Evolutionary conservation across 2,113 vertebrate species (phyloP).

Genomic region (Oreochromis tanganicae): DNA sequence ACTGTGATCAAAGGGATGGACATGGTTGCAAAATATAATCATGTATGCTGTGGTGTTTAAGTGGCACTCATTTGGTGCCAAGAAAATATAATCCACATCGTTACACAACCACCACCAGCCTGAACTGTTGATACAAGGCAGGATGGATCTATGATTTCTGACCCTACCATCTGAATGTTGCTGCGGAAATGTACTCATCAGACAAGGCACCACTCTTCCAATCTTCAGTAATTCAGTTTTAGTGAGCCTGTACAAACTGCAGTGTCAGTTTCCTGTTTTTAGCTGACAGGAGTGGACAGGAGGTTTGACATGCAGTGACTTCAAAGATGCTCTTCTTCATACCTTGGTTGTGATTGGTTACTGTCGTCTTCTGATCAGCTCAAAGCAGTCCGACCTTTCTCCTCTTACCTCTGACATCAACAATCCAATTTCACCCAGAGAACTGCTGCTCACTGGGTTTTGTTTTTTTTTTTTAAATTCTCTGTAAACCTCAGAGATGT

Average conservation of each 20-base stretch:
- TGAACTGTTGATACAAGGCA: background rate
- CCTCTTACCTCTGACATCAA: background rate
- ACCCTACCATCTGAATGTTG: background rate
- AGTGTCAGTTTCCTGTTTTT: background rate
- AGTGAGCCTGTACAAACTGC: background rate
- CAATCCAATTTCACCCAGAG: no score
- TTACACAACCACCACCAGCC: background rate
- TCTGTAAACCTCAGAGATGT: no score
- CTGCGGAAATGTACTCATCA: background rate
- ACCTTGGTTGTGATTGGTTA: background rate
- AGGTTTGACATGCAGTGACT: background rate
- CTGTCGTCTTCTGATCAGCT: background rate
- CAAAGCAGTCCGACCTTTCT: background rate
- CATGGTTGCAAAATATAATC: background rate
- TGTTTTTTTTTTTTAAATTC: no score
- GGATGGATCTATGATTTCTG: background rate
- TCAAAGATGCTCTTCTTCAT: background rate
- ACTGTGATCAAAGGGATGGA: no score
- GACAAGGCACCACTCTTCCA: background rate
- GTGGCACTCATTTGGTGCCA: background rate
- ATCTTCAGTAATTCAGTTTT: background rate
- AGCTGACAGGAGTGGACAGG: background rate
- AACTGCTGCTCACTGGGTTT: no score
- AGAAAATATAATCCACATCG: background rate
- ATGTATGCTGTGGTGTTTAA: background rate